phyloP scores from a whole-genome alignment of 1,140 invertebrate species.

The Zaprionus capensis region DNA sequence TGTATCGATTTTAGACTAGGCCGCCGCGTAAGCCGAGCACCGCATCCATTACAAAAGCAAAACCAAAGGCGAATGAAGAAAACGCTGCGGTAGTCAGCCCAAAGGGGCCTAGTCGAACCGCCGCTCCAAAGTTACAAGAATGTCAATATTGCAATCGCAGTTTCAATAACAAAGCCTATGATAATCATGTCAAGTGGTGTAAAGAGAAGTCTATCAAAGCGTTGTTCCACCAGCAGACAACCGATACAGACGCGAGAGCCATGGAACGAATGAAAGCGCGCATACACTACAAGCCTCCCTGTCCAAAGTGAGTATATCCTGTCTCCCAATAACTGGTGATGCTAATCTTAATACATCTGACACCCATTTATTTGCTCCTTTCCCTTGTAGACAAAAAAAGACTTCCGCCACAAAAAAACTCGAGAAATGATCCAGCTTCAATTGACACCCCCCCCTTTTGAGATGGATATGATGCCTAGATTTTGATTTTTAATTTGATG shows the following conservation, averaged over 20 bases:
- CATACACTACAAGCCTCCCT: slow-evolving; percentile 16
- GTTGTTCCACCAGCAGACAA: not conserved
- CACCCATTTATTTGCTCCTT: no score
- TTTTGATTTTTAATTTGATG: no score
- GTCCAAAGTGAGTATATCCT: slow-evolving; percentile 3
- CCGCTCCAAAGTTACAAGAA: not conserved
- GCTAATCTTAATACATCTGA: no score
- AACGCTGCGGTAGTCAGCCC: not conserved
- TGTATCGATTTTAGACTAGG: not conserved
- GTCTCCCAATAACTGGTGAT: not conserved
- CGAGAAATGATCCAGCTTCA: no score
- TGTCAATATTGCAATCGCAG: slow-evolving; percentile 17
- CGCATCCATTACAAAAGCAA: no score
- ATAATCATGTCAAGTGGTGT: slow-evolving; percentile 14
- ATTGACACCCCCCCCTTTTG: no score
- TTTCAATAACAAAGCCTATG: not conserved
- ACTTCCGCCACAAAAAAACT: rapidly evolving
- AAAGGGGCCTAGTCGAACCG: not conserved
- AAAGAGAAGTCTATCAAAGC: not conserved
- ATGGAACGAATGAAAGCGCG: slow-evolving; percentile 16
- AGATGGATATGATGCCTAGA: no score
- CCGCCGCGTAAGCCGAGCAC: not conserved
- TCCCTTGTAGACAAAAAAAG: no score
- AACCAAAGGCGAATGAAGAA: no score
- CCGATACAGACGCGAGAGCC: not conserved